Evolutionary conservation across 2,888 invertebrate species (phyloP), one percentile per base, ranked within the genome.

Genomic region (Tetramorium bicarinatum): DNA sequence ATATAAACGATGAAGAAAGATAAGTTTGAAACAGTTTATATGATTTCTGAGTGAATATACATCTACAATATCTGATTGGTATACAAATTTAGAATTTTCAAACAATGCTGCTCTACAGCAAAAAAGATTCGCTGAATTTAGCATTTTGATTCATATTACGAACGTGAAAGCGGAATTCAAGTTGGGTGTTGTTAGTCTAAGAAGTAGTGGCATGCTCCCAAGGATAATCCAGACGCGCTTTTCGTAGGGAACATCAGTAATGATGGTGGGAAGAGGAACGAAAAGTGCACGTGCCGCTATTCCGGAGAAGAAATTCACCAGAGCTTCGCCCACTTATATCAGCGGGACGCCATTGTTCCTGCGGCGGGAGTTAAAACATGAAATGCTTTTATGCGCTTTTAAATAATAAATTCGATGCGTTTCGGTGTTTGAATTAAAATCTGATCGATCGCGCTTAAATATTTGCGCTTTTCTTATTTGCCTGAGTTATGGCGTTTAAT

Each of bases 331-430:
- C 52, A 34, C 62, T 72, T 49, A 69, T 25, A 74, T 67, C 71
- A 18, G 56, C 29, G 34, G 66, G 52, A 72, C 29, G 82, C 59
- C 69, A 85, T 76, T 86, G 82, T 86, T 87, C 77, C 72, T 76
- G 71, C 52, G 49, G 52, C 25, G 52, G 52, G 7, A 25, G 13
- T 47, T 59, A 18, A 18, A 71, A 56, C 56, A 38, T 18, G 74
- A 74, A 82, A 79, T 64, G 81, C 69, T 86, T 82, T 67, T 81
- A 72, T 74, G 69, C 62, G 38, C 47, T 87, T 83, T 89, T 82
- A 87, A 89, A 89, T 89, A 89, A 88, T 89, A 89, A 80, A 89
- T 89, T 83, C 38, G 67, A 69, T 38, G 85, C 83, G 56, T 74
- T 66, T 66, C 2, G 41, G 44, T 44, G 15, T 44, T 66, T 8